These are phyloP conservation scores for Dendrocincla fuliginosa DNA, from an alignment of 2,797 vertebrate genomes.

Conservation along the genomic window DNA sequence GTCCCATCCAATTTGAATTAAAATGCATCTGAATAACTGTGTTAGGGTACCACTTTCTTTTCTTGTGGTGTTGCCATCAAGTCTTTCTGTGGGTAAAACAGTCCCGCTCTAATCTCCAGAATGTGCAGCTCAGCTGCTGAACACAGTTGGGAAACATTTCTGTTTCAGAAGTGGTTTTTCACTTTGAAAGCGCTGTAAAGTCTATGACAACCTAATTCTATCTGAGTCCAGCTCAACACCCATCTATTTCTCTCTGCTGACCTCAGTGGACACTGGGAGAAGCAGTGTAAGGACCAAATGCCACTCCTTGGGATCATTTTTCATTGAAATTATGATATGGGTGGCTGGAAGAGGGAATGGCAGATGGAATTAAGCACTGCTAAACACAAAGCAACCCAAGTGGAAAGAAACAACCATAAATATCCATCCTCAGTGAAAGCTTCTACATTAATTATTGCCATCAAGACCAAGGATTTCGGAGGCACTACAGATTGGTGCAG, in stretches of 20 bases:
- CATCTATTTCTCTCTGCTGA: background rate
- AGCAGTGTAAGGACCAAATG: background rate
- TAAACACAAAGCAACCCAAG: background rate
- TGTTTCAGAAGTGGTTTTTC: constrained; percentile 2
- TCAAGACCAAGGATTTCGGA: background rate
- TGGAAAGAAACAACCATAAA: background rate
- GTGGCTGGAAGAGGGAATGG: background rate
- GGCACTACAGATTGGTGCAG: background rate
- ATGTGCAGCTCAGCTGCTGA: constrained; percentile 41
- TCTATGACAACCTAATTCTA: background rate
- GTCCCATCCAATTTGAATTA: constrained; percentile 42
- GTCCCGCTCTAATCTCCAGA: background rate
- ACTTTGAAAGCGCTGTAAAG: background rate
- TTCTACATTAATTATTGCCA: background rate
- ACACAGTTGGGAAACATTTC: background rate
- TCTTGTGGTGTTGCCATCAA: constrained; percentile 39
- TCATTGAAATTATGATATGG: background rate
- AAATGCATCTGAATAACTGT: constrained; percentile 17
- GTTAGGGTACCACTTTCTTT: constrained; percentile 11
- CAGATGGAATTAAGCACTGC: background rate
- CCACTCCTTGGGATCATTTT: background rate
- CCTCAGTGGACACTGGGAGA: background rate
- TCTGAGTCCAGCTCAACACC: background rate
- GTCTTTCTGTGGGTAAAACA: background rate
- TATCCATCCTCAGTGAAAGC: background rate